A percentile compares a stretch with the other conserved stretches of the same genome.
These are phyloP conservation scores for Leptinotarsa haldemani DNA, from an alignment of 2,888 invertebrate genomes.

Conservation along the genomic window DNA sequence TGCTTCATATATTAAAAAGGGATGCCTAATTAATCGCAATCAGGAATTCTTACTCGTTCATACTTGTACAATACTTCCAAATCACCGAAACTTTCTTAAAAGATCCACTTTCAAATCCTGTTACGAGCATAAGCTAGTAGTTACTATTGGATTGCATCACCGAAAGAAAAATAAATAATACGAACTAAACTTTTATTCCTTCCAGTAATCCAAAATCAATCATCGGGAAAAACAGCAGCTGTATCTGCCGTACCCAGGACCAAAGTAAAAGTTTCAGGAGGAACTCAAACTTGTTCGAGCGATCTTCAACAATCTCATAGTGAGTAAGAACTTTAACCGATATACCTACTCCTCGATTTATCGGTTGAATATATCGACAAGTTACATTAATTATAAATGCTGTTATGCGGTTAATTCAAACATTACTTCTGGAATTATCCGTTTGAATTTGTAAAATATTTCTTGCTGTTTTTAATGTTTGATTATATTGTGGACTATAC, in stretches of 20 bases:
- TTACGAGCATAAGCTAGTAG: background rate
- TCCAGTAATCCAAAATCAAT: conserved; percentile 59
- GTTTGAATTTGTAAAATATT: too few relatives aligned
- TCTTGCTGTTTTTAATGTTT: too few relatives aligned
- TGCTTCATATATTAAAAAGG: too few relatives aligned
- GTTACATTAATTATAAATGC: too few relatives aligned
- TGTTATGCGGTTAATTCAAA: too few relatives aligned
- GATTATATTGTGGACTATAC: too few relatives aligned
- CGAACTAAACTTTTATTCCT: conserved; percentile 24
- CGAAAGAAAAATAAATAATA: background rate
- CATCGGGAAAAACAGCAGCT: conserved; percentile 75
- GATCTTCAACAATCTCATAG: conserved; percentile 56
- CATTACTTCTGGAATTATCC: too few relatives aligned
- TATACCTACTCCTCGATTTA: background rate
- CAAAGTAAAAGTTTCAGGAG: conserved; percentile 90
- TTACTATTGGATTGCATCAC: background rate
- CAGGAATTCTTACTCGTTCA: too few relatives aligned
- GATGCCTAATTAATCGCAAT: too few relatives aligned
- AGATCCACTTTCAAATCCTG: background rate
- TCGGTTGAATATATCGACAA: background rate
- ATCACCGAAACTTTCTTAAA: background rate
- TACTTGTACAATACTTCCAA: too few relatives aligned
- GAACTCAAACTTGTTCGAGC: conserved; percentile 81
- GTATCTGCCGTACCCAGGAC: conserved; percentile 88
- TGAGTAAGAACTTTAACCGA: conserved; percentile 39